phyloP scores from a whole-genome alignment of 2,113 vertebrate genomes.

The Nannobrachium achirus region DNA sequence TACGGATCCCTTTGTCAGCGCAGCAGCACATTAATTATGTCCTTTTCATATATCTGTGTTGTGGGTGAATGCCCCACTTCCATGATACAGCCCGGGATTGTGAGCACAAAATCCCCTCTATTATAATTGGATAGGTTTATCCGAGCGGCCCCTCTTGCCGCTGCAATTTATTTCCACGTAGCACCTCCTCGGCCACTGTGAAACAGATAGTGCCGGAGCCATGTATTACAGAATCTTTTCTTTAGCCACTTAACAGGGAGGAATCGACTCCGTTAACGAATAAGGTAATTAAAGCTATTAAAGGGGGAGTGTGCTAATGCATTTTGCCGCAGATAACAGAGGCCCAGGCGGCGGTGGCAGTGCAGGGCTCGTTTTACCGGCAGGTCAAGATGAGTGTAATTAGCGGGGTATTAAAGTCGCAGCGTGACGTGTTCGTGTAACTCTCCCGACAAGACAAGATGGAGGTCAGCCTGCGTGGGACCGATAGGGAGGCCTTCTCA shows the following conservation, averaged over 20 bases:
- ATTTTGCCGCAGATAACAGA: conserved; percentile 66
- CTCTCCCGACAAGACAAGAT: conserved; percentile 39
- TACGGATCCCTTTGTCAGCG: conserved; percentile 44
- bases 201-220: conserved; percentile 44
- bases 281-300: conserved; percentile 74
- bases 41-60: conserved; percentile 32
- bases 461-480: conserved; percentile 25
- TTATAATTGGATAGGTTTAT: conserved; percentile 44
- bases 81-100: conserved; percentile 25
- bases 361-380: conserved; percentile 51
- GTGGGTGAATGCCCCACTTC: conserved; percentile 12
- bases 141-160: conserved; percentile 6
- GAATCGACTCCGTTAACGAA: conserved; percentile 69
- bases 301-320: conserved; percentile 63
- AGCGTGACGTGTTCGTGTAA: conserved; percentile 31
- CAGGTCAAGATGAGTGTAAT: conserved; percentile 75
- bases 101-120: conserved; percentile 27
- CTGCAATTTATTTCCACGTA: conserved; percentile 26
- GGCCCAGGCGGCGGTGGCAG: conserved; percentile 43
- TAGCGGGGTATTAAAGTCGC: conserved; percentile 64
- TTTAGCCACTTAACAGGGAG: conserved; percentile 64
- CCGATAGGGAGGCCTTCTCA: conserved; percentile 45
- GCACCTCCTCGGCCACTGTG: conserved; percentile 32
- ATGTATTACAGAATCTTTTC: conserved; percentile 63
- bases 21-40: conserved; percentile 52